Evolutionary conservation across 2,888 invertebrate genomes (phyloP).

Genomic region (Stenodera caucasica): DNA sequence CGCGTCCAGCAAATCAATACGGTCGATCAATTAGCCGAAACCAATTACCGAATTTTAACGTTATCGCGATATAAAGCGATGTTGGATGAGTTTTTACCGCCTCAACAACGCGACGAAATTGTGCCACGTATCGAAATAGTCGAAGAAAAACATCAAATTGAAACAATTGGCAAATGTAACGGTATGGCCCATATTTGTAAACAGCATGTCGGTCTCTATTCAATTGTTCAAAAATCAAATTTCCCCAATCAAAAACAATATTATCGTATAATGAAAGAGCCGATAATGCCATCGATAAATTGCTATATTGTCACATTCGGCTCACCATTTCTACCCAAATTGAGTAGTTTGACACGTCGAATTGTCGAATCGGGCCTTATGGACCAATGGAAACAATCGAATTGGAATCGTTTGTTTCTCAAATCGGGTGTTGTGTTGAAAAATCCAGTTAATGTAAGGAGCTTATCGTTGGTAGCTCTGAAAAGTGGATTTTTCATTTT

Average conservation of each 20-base stretch:
- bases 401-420: conserved; percentile 12
- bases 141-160: conserved; percentile 18
- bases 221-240: conserved; percentile 25
- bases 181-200: conserved; percentile 29
- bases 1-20: conserved; percentile 26
- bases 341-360: conserved; percentile 20
- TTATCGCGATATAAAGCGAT: conserved; percentile 27
- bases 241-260: conserved; percentile 22
- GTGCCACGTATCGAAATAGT: conserved; percentile 20
- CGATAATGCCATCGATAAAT: conserved; percentile 28
- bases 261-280: conserved; percentile 29
- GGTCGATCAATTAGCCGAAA: conserved; percentile 29
- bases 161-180: conserved; percentile 23
- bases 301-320: conserved; percentile 34
- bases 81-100: conserved; percentile 19
- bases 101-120: conserved; percentile 16
- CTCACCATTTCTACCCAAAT: conserved; percentile 23
- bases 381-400: conserved; percentile 26
- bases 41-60: conserved; percentile 29
- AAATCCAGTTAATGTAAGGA: background rate
- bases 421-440: background rate
- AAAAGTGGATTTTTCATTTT: background rate
- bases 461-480: background rate
- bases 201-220: conserved; percentile 26
- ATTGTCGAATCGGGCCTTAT: conserved; percentile 30